Evolutionary conservation across 2,888 invertebrate genomes (phyloP).

Genomic region (Chrysodeixis includens): DNA sequence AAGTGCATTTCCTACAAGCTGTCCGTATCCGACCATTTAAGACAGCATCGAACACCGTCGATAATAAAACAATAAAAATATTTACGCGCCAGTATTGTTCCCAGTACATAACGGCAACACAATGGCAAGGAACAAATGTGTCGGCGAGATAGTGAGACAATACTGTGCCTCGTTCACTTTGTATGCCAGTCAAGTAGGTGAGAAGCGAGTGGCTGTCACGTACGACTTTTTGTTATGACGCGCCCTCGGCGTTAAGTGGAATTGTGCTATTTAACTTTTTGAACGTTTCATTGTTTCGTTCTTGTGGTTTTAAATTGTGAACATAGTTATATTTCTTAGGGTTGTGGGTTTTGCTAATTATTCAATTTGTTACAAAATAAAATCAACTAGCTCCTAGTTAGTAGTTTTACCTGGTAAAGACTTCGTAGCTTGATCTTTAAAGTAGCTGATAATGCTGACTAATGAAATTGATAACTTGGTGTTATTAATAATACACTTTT

Average conservation of each 20-base stretch:
- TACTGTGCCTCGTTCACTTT: slow-evolving; percentile 26
- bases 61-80: slow-evolving; percentile 56
- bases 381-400: no score
- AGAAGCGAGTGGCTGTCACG: background rate
- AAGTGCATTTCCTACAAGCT: slow-evolving; percentile 20
- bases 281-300: no score
- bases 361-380: no score
- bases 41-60: slow-evolving; percentile 32
- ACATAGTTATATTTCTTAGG: background rate
- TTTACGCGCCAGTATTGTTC: slow-evolving; percentile 22
- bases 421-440: no score
- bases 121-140: slow-evolving; percentile 47
- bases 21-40: slow-evolving; percentile 35
- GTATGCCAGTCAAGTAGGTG: background rate
- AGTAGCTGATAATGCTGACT: no score
- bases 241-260: background rate
- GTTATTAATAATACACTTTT: no score
- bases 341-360: no score
- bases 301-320: background rate
- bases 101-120: slow-evolving; percentile 45
- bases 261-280: background rate
- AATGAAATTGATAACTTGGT: no score
- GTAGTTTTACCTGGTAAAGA: no score
- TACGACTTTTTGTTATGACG: background rate
- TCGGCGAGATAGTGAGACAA: slow-evolving; percentile 48